These are phyloP conservation scores for Platyscapa corneri DNA, from an alignment of 1,140 invertebrate species.

Conservation along the genomic window DNA sequence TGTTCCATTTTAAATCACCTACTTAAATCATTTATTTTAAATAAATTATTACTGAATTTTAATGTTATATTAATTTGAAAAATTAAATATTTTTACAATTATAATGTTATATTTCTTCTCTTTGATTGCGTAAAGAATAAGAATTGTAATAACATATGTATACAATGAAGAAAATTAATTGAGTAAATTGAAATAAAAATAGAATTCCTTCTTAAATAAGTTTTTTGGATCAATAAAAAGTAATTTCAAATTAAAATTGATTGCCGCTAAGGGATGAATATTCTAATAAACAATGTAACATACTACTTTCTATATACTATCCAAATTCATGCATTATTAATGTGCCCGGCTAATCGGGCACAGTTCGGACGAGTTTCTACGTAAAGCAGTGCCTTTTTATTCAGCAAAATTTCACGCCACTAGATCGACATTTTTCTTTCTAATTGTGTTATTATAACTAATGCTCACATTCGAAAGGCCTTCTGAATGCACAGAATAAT, in stretches of 20 bases:
- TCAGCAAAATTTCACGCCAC: constrained; percentile 55
- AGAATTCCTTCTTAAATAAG: background rate
- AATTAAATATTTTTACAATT: too few species aligned
- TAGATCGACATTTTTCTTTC: constrained; percentile 49
- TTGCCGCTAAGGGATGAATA: background rate
- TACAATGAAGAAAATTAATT: background rate
- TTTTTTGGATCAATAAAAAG: background rate
- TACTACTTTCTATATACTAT: constrained; percentile 16
- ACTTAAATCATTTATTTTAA: too few species aligned
- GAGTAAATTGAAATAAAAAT: background rate
- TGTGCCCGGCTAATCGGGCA: background rate
- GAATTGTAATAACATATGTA: background rate
- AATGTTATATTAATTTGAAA: too few species aligned
- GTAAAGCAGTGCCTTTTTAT: constrained; percentile 15
- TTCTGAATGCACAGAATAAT: constrained; percentile 69
- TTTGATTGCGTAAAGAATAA: too few species aligned
- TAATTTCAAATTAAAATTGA: background rate
- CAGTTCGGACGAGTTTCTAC: background rate
- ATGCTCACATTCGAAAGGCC: constrained; percentile 73
- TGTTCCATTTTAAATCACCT: too few species aligned
- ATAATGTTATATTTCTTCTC: too few species aligned
- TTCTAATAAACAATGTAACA: background rate
- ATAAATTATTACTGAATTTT: too few species aligned
- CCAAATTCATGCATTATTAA: constrained; percentile 39
- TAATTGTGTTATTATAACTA: constrained; percentile 65